These are phyloP conservation scores for Sebastes baramenuke DNA, from an alignment of 2,797 vertebrate species.

Conservation along the genomic window DNA sequence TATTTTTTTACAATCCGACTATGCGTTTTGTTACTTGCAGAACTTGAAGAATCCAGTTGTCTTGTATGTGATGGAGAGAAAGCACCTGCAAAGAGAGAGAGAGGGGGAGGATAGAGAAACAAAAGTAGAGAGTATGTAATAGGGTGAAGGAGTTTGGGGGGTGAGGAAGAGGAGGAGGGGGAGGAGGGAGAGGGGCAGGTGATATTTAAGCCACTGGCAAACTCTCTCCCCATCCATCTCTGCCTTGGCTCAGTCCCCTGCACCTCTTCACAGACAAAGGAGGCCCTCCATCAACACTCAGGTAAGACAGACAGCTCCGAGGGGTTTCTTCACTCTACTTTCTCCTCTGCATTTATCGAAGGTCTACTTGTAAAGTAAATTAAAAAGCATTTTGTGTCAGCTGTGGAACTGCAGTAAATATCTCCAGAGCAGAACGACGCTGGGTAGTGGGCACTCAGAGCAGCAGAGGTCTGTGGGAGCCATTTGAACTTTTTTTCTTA, in stretches of 20 bases:
- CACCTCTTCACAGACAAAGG: constrained; percentile 73
- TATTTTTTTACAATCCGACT: no score
- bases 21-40: neutral
- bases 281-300: constrained; percentile 76
- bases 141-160: constrained; percentile 47
- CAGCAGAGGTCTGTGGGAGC: neutral
- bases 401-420: neutral
- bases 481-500: neutral
- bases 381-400: constrained; percentile 1
- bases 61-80: constrained; percentile 13
- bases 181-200: constrained; percentile 51
- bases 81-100: constrained; percentile 39
- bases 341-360: constrained; percentile 49
- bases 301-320: constrained; percentile 75
- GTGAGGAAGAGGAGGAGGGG: neutral
- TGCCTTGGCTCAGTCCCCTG: constrained; percentile 69
- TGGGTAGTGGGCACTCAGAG: neutral
- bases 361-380: neutral
- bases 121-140: constrained; percentile 45
- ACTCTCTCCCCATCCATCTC: constrained; percentile 79
- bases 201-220: constrained; percentile 84
- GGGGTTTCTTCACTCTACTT: constrained; percentile 38
- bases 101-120: constrained; percentile 42
- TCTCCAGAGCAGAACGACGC: neutral
- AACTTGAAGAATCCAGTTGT: neutral